A percentile compares a stretch with the other conserved stretches of the same genome.
phyloP scores from a whole-genome alignment of 2,888 invertebrate genomes.

The Sinohyriopsis cumingii region DNA sequence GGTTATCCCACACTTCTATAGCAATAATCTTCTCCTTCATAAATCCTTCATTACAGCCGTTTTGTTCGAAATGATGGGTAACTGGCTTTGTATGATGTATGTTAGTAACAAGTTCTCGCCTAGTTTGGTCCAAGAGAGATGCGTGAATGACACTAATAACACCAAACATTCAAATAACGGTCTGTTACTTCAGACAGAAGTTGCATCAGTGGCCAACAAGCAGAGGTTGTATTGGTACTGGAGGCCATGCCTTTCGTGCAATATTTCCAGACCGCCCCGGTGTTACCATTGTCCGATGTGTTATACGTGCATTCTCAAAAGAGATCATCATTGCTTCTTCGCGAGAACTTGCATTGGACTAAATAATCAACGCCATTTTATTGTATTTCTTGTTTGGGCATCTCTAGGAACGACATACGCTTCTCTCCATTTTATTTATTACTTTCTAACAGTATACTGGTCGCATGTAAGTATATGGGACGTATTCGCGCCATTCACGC shows the following conservation, averaged over 20 bases:
- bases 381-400: slow-evolving; percentile 61
- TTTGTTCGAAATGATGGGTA: slow-evolving; percentile 53
- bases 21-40: slow-evolving; percentile 4
- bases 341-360: slow-evolving; percentile 63
- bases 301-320: slow-evolving; percentile 60
- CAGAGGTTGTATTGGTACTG: slow-evolving; percentile 67
- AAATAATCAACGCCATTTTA: slow-evolving; percentile 63
- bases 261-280: slow-evolving; percentile 59
- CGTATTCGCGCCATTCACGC: slow-evolving; percentile 21
- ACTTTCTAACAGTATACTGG: slow-evolving; percentile 10
- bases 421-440: slow-evolving; percentile 16
- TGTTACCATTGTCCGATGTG: slow-evolving; percentile 67
- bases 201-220: too few species aligned
- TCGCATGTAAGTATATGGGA: slow-evolving; percentile 13
- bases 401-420: slow-evolving; percentile 24
- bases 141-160: too few species aligned
- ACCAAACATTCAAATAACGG: too few species aligned
- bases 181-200: too few species aligned
- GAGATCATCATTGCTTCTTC: slow-evolving; percentile 70
- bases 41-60: slow-evolving; percentile 8
- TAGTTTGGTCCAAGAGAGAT: background rate
- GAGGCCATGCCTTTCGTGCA: slow-evolving; percentile 59
- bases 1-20: slow-evolving; percentile 19
- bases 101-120: slow-evolving; percentile 45
- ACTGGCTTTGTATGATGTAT: slow-evolving; percentile 60